These are phyloP conservation scores for Takifugu ocellatus DNA, from an alignment of 2,797 vertebrate genomes.

Conservation along the genomic window DNA sequence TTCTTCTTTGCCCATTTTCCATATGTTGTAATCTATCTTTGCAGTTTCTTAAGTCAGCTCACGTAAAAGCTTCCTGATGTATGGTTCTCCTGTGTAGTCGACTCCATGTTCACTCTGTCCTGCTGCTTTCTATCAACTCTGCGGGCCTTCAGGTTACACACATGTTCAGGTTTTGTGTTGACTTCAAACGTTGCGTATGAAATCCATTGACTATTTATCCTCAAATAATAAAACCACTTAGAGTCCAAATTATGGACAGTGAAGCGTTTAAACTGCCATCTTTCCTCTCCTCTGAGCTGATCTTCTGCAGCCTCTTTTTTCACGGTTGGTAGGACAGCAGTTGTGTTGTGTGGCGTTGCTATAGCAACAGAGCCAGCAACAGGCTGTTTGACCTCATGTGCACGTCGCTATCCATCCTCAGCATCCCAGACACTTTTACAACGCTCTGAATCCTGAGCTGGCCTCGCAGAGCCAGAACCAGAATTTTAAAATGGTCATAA, in stretches of 20 bases:
- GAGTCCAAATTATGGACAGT: slow-evolving; percentile 22
- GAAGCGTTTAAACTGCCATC: slow-evolving; percentile 3
- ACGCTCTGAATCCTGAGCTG: neutral
- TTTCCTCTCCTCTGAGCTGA: slow-evolving; percentile 27
- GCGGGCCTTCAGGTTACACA: slow-evolving; percentile 2
- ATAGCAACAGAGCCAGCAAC: slow-evolving; percentile 12
- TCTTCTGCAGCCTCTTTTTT: slow-evolving; percentile 7
- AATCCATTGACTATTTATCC: slow-evolving; percentile 13
- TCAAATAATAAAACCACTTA: slow-evolving; percentile 23
- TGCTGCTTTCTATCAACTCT: neutral
- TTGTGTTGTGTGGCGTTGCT: slow-evolving; percentile 28
- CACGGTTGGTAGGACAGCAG: slow-evolving; percentile 3
- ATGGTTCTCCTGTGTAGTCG: neutral
- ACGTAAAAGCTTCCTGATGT: slow-evolving; percentile 2
- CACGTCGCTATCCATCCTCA: neutral
- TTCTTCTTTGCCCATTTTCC: neutral
- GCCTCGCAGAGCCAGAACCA: no score
- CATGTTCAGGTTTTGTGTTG: slow-evolving; percentile 5
- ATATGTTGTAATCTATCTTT: slow-evolving; percentile 7
- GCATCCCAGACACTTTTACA: slow-evolving; percentile 4
- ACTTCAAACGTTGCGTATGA: slow-evolving; percentile 15
- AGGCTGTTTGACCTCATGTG: neutral
- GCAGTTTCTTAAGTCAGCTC: slow-evolving; percentile 4
- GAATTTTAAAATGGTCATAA: no score
- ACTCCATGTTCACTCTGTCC: neutral